phyloP scores from a whole-genome alignment of 2,113 vertebrate genomes.

The Microcebus griseorufus region DNA sequence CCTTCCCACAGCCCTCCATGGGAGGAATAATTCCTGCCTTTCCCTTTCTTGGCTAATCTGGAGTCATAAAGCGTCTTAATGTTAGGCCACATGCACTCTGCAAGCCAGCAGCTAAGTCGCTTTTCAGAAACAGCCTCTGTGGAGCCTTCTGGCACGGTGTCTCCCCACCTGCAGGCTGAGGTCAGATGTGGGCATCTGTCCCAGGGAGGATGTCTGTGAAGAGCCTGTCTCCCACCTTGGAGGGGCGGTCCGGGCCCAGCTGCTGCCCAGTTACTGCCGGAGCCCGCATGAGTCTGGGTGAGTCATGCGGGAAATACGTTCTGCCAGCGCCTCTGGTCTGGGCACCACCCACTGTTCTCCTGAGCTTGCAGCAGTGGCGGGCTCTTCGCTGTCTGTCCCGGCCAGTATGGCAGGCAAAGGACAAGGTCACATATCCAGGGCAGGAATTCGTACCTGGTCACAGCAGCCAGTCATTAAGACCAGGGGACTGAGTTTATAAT shows the following conservation, averaged over 20 bases:
- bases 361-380: background rate
- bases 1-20: too few relatives aligned
- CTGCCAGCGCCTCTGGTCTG: background rate
- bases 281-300: rapidly evolving
- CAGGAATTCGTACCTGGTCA: too few relatives aligned
- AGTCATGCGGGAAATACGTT: background rate
- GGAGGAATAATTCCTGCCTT: background rate
- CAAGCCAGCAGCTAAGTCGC: background rate
- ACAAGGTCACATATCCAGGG: background rate
- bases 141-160: background rate
- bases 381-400: rapidly evolving
- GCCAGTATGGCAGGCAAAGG: background rate
- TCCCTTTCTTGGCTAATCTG: background rate
- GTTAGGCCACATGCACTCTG: background rate
- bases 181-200: too few relatives aligned
- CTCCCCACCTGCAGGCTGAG: background rate
- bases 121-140: background rate
- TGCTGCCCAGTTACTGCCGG: background rate
- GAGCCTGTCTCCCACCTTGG: background rate
- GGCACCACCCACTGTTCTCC: too few relatives aligned
- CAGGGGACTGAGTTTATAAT: rapidly evolving
- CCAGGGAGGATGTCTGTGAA: background rate
- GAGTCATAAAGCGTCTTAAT: background rate
- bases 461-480: background rate
- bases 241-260: too few relatives aligned